Conservation (phyloP, 1,140 invertebrate species). For the Drosophila azteca region DNA sequence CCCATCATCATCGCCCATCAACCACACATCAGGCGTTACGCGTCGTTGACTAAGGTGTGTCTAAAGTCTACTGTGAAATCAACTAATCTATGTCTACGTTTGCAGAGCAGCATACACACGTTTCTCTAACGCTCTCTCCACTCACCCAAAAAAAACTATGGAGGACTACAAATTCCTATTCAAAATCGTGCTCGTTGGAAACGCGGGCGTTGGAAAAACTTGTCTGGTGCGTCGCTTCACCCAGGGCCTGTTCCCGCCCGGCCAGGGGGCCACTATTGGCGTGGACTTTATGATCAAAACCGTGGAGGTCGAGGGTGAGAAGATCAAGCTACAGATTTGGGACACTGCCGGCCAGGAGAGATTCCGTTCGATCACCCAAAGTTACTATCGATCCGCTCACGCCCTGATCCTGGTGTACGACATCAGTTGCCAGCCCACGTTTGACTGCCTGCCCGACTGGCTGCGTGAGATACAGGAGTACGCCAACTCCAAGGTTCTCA, state of each 20-base stretch:
- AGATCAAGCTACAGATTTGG: slow-evolving; percentile 99
- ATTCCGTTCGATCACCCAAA: slow-evolving; percentile 97
- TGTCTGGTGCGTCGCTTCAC: slow-evolving; percentile 96
- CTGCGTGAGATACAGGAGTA: slow-evolving; percentile 98
- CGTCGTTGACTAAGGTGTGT: slow-evolving; percentile 76
- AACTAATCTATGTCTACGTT: slow-evolving; percentile 38
- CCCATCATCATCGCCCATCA: slow-evolving; percentile 22
- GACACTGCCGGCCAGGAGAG: slow-evolving; percentile 94
- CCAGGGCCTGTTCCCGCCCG: slow-evolving; percentile 96
- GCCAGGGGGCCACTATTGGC: slow-evolving; percentile 99
- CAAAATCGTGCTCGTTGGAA: slow-evolving; percentile 97
- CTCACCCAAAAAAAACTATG: slow-evolving; percentile 86
- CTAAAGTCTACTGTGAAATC: slow-evolving; percentile 37
- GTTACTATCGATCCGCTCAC: slow-evolving; percentile 98
- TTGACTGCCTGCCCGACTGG: slow-evolving; percentile 98
- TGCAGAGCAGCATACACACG: slow-evolving; percentile 19
- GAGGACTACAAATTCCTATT: slow-evolving; percentile 99
- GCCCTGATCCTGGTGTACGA: slow-evolving; percentile 98
- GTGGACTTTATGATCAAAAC: slow-evolving; percentile 99
- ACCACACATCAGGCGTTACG: slow-evolving; percentile 48
- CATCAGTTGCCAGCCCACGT: slow-evolving; percentile 98
- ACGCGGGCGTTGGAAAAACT: slow-evolving; percentile 97
- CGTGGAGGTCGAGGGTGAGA: slow-evolving; percentile 98
- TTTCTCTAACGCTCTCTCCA: no score
- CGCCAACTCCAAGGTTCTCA: slow-evolving; percentile 96